phyloP scores from a whole-genome alignment of 2,888 invertebrate species.

The Drosophila histrio region DNA sequence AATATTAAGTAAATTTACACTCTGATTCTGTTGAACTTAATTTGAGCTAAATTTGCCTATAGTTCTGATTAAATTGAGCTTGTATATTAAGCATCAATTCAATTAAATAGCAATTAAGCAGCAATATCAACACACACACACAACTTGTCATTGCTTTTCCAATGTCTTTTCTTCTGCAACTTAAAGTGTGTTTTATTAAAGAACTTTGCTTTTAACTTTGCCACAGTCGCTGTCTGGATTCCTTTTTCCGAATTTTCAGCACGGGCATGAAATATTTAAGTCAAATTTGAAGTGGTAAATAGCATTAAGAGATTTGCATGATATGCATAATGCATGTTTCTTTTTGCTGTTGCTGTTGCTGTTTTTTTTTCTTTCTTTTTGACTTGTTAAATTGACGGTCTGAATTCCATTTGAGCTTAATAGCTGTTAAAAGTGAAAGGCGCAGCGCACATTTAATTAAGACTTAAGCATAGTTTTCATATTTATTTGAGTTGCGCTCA shows the following conservation, averaged over 20 bases:
- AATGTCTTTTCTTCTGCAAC: conserved; percentile 2
- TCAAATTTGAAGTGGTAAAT: conserved; percentile 65
- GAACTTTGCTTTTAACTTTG: conserved; percentile 17
- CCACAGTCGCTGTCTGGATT: background rate
- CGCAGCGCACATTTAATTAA: conserved; percentile 27
- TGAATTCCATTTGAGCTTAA: conserved; percentile 17
- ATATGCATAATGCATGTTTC: conserved; percentile 62
- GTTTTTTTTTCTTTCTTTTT: background rate
- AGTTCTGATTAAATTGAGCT: background rate
- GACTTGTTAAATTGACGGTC: conserved; percentile 1
- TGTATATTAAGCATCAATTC: conserved; percentile 1
- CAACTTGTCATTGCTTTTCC: background rate
- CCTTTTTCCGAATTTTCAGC: background rate
- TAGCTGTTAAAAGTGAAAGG: conserved; percentile 13
- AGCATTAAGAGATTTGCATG: conserved; percentile 71
- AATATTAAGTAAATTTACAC: too few species aligned
- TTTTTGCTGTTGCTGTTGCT: too few species aligned
- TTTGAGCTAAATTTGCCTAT: background rate
- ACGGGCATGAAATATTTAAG: conserved; percentile 58
- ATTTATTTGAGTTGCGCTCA: conserved; percentile 27
- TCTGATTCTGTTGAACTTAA: too few species aligned
- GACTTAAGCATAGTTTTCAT: conserved; percentile 23
- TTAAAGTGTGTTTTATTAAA: conserved; percentile 19
- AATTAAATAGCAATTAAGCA: background rate
- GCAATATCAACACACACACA: background rate